These are phyloP conservation scores for Nothura maculosa DNA, from an alignment of 2,797 vertebrate species.

Conservation along the genomic window DNA sequence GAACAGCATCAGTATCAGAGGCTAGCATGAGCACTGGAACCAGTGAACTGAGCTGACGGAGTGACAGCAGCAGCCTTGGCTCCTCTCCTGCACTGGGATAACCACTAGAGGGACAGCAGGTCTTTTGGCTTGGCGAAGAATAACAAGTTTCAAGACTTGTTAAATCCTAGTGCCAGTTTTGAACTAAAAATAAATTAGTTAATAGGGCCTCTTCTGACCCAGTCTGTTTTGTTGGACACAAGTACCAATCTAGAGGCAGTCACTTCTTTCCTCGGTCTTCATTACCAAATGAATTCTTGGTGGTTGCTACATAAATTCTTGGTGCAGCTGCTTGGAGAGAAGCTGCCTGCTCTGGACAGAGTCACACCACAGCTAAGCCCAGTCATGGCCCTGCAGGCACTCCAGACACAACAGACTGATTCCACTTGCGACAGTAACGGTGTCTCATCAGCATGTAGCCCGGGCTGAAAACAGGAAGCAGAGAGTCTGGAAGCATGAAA, in stretches of 20 bases:
- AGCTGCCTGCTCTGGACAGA: not conserved
- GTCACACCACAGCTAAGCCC: not conserved
- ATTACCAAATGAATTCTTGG: not conserved
- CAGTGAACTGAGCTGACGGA: not conserved
- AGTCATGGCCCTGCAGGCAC: not conserved
- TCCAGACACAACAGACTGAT: not conserved
- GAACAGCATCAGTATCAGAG: not conserved
- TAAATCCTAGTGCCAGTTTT: not conserved
- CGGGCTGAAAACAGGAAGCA: not conserved
- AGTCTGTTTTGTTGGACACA: not conserved
- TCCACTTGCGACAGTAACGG: not conserved
- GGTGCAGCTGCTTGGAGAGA: not conserved
- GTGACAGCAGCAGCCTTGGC: too few relatives aligned
- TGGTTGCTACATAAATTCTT: not conserved
- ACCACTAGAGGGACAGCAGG: not conserved
- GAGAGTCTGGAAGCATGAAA: not conserved
- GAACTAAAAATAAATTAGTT: not conserved
- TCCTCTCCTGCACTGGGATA: not conserved
- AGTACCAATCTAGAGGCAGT: not conserved
- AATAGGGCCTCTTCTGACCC: not conserved
- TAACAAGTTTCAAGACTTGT: not conserved
- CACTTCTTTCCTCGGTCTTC: not conserved
- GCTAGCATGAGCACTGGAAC: not conserved
- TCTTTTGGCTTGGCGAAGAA: accelerated
- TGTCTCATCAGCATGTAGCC: not conserved